Evolutionary conservation across 35 echinoderm and acorn worm species (phyloP), one percentile per base, ranked within the genome.

Genomic region (Heliocidaris tuberculata): DNA sequence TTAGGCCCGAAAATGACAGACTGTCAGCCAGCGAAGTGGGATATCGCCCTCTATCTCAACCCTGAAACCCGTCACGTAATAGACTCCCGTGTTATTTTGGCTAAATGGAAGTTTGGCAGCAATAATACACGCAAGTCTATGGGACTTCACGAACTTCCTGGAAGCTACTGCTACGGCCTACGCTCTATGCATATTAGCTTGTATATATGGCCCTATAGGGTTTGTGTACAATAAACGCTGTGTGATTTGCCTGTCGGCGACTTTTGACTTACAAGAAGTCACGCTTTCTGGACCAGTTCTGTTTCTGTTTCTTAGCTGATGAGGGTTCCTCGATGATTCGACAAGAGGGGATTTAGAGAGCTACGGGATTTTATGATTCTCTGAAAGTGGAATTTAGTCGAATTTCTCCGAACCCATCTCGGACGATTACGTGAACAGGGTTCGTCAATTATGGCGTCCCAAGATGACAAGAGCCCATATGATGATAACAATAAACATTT

Each of bases 61-160:
- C 87, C 21, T 89, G 87, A 89, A 89, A 89, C 87, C 87, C 87
- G 87, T 89, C 87, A 89, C 87, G 87, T 48, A 5, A 78, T 78
- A 78, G 65, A 78, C 65, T 21, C 19, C 65, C 65, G 65, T 78
- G 65, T 24, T 78, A 78, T 78, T 78, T 78, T n/a, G 65, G 65
- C 15, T 78, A 78, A 78, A 7, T 78, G 19, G 65, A 78, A 78
- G 65, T 78, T 78, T 78, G 65, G 27, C 21, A 78, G 65, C 19
- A 78, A 78, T 78, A 78, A 78, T n/a, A 78, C 65, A 78, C 65
- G 27, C 65, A 78, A n/a, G 19, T 78, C 65, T 78, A 78, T 78
- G 19, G 21, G 24, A 78, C 65, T 78, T 78, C 21, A 27, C 17
- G 65, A 78, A 78, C 65, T 78, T 78, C 65, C 65, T 78, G 65